Base-by-base conservation (phyloP, 2,113 vertebrate genomes). In the Mormyrus lacerda region DNA sequence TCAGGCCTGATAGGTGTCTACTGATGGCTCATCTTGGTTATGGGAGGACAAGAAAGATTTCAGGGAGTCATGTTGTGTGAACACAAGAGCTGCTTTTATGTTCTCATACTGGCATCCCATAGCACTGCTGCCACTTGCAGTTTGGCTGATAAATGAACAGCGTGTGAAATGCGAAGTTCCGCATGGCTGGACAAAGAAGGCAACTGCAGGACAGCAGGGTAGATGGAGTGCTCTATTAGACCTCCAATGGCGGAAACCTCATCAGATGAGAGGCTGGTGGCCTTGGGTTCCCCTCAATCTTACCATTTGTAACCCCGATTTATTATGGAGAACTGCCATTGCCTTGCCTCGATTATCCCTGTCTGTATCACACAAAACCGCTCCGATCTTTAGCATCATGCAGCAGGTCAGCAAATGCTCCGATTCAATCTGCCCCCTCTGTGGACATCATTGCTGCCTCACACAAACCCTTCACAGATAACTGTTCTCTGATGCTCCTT, bases 201-300 rank as follows among this genome's bases (percentile, higher is more conserved):
- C 47, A 53, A 27, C 31, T 87, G 50, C 31, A 3, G 73, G 35
- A 79, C 35, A 17, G 35, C 73, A 7, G 31, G 31, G 11, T 53
- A 53, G 85, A 53, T 53, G 47, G 3, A 53, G 85, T 87, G 85
- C 85, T 87, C 48, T 55, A 87, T 87, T 55, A 87, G 85, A 53
- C n/a, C 0, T 31, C 85, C 47, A 50, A 31, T n/a, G 3, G n/a
- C 8, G 47, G 83, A 85, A 85, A n/a, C 47, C 83, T 85, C 83
- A 85, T 85, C 83, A 47, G 83, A 87, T n/a, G n/a, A 24, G 84
- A 50, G n/a, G 84, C 42, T 35, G 39, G 82, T 50, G 50, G 50
- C 85, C 85, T 87, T 87, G 85, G 50, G 48, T 53, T 87, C 50
- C n/a, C 50, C n/a, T 31, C 85, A 55, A 87, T 87, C 27, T 87